Percentiles rank a stretch among this genome's conserved stretches.
phyloP scores from a whole-genome alignment of 2,888 invertebrate genomes.

The Prionchulus punctatus region DNA sequence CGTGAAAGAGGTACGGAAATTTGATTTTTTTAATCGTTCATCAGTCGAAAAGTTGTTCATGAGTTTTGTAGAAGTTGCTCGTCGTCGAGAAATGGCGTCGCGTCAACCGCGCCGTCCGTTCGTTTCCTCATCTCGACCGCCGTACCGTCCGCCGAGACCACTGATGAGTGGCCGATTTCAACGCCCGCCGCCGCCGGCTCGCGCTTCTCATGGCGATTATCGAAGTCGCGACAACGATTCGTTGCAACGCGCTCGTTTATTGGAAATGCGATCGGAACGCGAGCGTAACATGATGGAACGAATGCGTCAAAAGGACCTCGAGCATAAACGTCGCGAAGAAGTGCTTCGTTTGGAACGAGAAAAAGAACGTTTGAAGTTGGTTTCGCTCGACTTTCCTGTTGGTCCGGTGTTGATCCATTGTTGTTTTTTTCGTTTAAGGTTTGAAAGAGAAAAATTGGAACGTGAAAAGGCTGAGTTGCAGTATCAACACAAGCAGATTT shows the following conservation, averaged over 20 bases:
- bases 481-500: too few relatives aligned
- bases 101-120: background rate
- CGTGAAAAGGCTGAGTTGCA: conserved; percentile 66
- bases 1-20: background rate
- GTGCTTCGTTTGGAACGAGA: conserved; percentile 37
- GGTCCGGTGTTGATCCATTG: conserved; percentile 30
- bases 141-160: background rate
- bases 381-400: conserved; percentile 3
- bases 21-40: background rate
- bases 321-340: conserved; percentile 66
- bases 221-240: background rate
- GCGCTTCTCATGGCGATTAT: background rate
- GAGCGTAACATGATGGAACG: conserved; percentile 60
- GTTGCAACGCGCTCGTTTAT: background rate
- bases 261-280: conserved; percentile 41
- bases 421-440: conserved; percentile 33
- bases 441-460: conserved; percentile 71
- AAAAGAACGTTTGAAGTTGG: conserved; percentile 27
- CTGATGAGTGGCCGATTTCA: background rate
- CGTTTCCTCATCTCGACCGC: background rate
- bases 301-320: conserved; percentile 57
- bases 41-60: background rate
- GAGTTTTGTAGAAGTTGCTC: background rate
- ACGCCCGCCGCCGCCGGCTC: background rate
- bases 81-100: background rate